Conservation (phyloP, 2,797 vertebrate species). For the Hypotaenidia okinawae region DNA sequence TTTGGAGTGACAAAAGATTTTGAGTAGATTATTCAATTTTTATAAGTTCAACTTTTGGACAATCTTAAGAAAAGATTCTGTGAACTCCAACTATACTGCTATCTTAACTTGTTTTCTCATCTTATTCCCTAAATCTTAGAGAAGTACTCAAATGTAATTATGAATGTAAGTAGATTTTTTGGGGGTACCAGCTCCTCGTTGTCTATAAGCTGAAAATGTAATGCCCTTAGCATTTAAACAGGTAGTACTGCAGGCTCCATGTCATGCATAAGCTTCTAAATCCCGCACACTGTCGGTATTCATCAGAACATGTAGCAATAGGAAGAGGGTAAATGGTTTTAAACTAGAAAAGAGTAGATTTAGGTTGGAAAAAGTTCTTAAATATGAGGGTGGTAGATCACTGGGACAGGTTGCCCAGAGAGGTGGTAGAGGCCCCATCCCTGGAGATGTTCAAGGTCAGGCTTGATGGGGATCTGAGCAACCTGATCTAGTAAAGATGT, state of each 20-base stretch:
- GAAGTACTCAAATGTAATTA: not conserved
- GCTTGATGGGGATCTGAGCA: too few species aligned
- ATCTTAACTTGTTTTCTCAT: not conserved
- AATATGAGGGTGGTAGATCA: too few species aligned
- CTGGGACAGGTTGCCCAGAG: too few species aligned
- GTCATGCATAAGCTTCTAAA: not conserved
- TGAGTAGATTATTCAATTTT: not conserved
- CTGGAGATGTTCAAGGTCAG: too few species aligned
- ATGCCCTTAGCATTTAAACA: not conserved
- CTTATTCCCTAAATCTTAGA: not conserved
- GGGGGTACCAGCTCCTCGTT: not conserved
- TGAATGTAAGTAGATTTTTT: not conserved
- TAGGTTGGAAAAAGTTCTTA: too few species aligned
- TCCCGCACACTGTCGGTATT: not conserved
- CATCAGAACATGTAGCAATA: not conserved
- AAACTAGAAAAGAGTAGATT: too few species aligned
- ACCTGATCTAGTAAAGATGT: too few species aligned
- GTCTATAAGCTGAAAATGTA: not conserved
- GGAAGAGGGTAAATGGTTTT: too few species aligned
- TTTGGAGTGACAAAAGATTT: not conserved
- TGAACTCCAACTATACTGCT: not conserved
- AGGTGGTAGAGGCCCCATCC: too few species aligned
- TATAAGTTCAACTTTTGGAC: not conserved
- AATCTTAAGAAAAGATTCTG: not conserved
- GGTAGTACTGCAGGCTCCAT: not conserved